Evolutionary conservation across 2,797 vertebrate genomes (phyloP).

Genomic region (Gallinago solitaria): DNA sequence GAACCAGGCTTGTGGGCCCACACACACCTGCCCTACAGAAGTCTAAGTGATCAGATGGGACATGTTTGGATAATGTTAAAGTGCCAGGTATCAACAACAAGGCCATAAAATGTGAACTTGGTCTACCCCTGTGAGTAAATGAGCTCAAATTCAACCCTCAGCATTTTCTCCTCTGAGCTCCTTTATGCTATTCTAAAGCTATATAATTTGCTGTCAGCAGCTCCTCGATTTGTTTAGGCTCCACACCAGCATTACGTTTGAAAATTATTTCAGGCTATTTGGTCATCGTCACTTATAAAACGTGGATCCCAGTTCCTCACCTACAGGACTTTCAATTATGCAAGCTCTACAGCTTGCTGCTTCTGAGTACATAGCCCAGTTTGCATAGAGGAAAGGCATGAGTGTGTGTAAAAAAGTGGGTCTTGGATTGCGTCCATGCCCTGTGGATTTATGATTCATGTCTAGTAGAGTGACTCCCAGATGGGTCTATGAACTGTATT

Average conservation of each 20-base stretch:
- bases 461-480: slow-evolving; percentile 6
- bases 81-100: background rate
- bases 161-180: background rate
- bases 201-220: slow-evolving; percentile 8
- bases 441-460: background rate
- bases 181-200: slow-evolving; percentile 16
- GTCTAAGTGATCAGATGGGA: background rate
- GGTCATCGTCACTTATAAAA: background rate
- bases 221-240: background rate
- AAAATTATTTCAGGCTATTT: slow-evolving; percentile 39
- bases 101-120: background rate
- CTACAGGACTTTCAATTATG: background rate
- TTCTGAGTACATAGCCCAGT: background rate
- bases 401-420: background rate
- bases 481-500: background rate
- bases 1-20: background rate
- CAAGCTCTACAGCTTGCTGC: background rate
- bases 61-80: background rate
- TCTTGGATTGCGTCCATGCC: background rate
- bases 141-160: background rate
- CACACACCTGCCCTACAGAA: background rate
- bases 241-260: background rate
- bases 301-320: background rate
- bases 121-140: background rate
- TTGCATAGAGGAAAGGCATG: background rate